Base-by-base conservation (phyloP, 2,888 invertebrate species). In the Girardia tigrina region DNA sequence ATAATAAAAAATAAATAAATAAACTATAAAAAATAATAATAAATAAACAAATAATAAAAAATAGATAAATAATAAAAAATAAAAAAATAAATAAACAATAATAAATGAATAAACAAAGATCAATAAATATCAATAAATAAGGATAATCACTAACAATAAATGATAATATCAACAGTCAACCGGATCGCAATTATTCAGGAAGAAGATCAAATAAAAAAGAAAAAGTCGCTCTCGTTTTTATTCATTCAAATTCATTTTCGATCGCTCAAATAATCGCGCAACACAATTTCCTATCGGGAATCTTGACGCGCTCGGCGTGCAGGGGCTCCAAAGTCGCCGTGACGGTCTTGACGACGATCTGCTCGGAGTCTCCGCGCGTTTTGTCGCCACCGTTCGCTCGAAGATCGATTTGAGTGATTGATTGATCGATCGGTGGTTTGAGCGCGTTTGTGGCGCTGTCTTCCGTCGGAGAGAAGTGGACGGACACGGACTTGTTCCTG, bases 121-220 rank as follows among this genome's bases (percentile, higher is more conserved):
- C n/a, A n/a, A n/a, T n/a, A n/a, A n/a, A n/a, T n/a, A n/a, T n/a
- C n/a, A n/a, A n/a, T n/a, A n/a, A n/a, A n/a, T n/a, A n/a, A n/a
- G n/a, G n/a, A n/a, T n/a, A n/a, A n/a, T n/a, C n/a, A n/a, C n/a
- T n/a, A n/a, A n/a, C n/a, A n/a, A n/a, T n/a, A n/a, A n/a, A n/a
- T n/a, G n/a, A n/a, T n/a, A n/a, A n/a, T n/a, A 56, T 56, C n/a
- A 56, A 56, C 23, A 56, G 56, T 56, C 20, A 56, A 56, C 56
- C 56, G 56, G 56, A 56, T 56, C 23, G 56, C 56, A 56, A 56
- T n/a, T n/a, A n/a, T n/a, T 56, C 56, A 56, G 56, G 56, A 56
- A 56, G 56, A 56, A 56, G 56, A 56, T 56, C 4, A 56, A 56
- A 36, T 36, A 36, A 36, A 2, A 56, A 56, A 56, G n/a, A 20